phyloP scores from a whole-genome alignment of 2,888 invertebrate species.

The Melinaea menophilus region DNA sequence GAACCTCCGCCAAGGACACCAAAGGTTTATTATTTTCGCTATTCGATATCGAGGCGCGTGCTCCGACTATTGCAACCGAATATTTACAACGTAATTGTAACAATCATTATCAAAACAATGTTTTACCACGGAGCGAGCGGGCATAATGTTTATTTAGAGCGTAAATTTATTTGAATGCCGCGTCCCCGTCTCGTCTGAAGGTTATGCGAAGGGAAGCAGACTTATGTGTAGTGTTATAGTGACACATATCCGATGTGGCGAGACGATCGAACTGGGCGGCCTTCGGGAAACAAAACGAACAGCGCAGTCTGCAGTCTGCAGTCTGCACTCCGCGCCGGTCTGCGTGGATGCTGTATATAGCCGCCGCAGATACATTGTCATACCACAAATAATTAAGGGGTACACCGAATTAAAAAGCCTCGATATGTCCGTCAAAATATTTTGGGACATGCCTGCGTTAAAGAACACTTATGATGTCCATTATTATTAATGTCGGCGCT shows the following conservation, averaged over 20 bases:
- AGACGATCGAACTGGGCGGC: slow-evolving; percentile 64
- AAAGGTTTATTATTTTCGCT: slow-evolving; percentile 35
- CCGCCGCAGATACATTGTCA: slow-evolving; percentile 9
- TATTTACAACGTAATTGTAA: slow-evolving; percentile 18
- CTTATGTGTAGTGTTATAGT: slow-evolving; percentile 65
- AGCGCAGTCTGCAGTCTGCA: slow-evolving; percentile 14
- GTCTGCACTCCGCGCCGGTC: slow-evolving; percentile 18
- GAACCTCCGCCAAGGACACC: slow-evolving; percentile 44
- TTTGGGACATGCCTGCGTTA: slow-evolving; percentile 20
- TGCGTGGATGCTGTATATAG: slow-evolving; percentile 35
- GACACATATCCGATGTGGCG: slow-evolving; percentile 69
- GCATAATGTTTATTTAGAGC: slow-evolving; percentile 26
- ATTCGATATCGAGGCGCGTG: slow-evolving; percentile 26
- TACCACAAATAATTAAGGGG: slow-evolving; percentile 29
- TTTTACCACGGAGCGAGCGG: not conserved
- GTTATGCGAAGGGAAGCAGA: slow-evolving; percentile 50
- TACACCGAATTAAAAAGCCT: slow-evolving; percentile 23
- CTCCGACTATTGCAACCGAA: slow-evolving; percentile 26
- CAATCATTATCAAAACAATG: slow-evolving; percentile 4
- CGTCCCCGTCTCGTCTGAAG: slow-evolving; percentile 44
- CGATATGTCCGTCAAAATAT: slow-evolving; percentile 22
- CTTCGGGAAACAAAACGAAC: slow-evolving; percentile 67
- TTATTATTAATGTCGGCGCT: slow-evolving; percentile 19
- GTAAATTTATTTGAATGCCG: slow-evolving; percentile 38
- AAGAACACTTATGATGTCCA: slow-evolving; percentile 15